phyloP scores from a whole-genome alignment of 35 echinoderm and acorn worm species.

The Ophiothrix spiculata region DNA sequence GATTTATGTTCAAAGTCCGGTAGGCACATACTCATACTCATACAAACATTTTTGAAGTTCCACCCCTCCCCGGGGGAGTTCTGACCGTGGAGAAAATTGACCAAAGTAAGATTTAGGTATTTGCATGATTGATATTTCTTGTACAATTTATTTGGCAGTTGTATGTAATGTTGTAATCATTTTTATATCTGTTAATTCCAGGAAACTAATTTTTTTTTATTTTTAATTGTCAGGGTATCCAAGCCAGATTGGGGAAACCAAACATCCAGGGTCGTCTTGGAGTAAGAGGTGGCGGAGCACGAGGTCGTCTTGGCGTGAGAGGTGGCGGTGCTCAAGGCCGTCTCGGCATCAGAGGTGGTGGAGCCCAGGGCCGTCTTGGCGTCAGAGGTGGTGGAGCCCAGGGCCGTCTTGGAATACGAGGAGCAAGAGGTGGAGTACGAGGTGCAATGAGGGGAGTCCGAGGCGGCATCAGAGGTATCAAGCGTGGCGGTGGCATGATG shows the following conservation, averaged over 20 bases:
- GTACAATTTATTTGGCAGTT: too few relatives aligned
- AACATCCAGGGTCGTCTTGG: conserved; percentile 48
- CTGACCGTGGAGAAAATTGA: too few relatives aligned
- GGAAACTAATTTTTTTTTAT: too few relatives aligned
- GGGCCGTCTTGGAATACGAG: neutral
- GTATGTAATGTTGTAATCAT: too few relatives aligned
- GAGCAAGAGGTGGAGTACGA: neutral
- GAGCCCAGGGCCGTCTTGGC: neutral
- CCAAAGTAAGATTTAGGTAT: too few relatives aligned
- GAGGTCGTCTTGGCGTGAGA: conserved; percentile 16
- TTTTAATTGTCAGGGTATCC: too few relatives aligned
- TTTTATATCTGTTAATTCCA: too few relatives aligned
- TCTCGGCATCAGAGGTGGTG: neutral
- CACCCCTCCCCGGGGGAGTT: too few relatives aligned
- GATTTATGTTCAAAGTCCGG: too few relatives aligned
- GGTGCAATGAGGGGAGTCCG: neutral
- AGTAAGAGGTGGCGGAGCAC: conserved; percentile 3
- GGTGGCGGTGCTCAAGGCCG: conserved; percentile 29
- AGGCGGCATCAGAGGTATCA: neutral
- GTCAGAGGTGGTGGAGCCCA: neutral
- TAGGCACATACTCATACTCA: too few relatives aligned
- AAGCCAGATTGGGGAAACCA: conserved; percentile 7
- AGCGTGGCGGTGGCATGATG: conserved; percentile 9
- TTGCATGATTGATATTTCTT: too few relatives aligned
- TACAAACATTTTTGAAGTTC: too few relatives aligned